Evolutionary conservation across 2,113 vertebrate species (phyloP).

Genomic region (Scomber scombrus): DNA sequence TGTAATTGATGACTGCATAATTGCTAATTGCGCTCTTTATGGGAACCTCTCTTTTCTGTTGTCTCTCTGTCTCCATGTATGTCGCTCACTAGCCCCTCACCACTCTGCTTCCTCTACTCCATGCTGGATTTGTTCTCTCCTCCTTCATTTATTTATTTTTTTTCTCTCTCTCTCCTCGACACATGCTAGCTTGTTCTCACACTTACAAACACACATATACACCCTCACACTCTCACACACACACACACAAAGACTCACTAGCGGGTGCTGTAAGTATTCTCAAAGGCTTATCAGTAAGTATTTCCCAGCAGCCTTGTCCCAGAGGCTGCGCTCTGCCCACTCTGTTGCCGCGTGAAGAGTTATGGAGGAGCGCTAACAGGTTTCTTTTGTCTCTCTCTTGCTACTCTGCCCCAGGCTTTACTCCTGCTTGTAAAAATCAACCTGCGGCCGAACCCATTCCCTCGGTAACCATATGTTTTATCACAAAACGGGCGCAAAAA

Average conservation of each 20-base stretch:
- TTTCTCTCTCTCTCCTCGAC: conserved; percentile 37
- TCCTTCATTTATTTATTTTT: conserved; percentile 56
- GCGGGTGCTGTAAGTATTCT: conserved; percentile 72
- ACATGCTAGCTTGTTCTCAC: conserved; percentile 40
- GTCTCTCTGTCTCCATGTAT: conserved; percentile 60
- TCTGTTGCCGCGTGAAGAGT: conserved; percentile 73
- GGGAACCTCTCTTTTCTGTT: conserved; percentile 76
- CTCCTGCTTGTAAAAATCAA: conserved; percentile 77
- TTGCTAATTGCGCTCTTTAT: conserved; percentile 83
- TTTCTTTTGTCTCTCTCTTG: conserved; percentile 72
- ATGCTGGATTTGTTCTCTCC: conserved; percentile 49
- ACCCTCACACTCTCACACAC: conserved; percentile 14
- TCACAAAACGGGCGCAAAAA: conserved; percentile 70
- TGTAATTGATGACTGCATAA: conserved; percentile 86
- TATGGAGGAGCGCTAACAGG: conserved; percentile 78
- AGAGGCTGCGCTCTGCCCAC: conserved; percentile 75
- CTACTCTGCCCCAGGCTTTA: conserved; percentile 68
- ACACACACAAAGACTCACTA: conserved; percentile 56
- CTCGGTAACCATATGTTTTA: conserved; percentile 71
- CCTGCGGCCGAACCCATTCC: conserved; percentile 70
- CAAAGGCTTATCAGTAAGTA: conserved; percentile 78
- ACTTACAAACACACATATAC: conserved; percentile 4
- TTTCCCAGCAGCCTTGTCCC: conserved; percentile 79
- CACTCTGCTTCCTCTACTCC: conserved; percentile 51
- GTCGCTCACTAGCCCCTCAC: conserved; percentile 53